phyloP scores from a whole-genome alignment of 23 tunicate species.

The Ascidia mentula region DNA sequence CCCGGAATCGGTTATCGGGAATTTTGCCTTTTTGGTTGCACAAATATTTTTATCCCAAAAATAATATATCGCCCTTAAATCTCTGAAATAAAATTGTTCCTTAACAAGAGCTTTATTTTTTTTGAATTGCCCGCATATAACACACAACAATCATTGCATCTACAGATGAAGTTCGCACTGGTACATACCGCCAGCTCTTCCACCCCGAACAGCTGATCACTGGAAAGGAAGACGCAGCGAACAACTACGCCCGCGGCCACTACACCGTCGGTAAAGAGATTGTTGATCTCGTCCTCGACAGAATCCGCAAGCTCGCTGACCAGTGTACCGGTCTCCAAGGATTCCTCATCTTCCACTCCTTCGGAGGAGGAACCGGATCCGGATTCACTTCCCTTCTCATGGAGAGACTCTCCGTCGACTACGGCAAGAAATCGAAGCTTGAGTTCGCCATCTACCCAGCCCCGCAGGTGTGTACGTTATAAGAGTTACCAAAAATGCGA shows the following conservation, averaged over 20 bases:
- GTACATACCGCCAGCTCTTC: slow-evolving; percentile 88
- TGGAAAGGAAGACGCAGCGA: slow-evolving; percentile 96
- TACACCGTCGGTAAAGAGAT: slow-evolving; percentile 95
- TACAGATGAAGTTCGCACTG: slow-evolving; percentile 89
- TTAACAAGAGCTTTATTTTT: too few relatives aligned
- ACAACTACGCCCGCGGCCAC: slow-evolving; percentile 96
- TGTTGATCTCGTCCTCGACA: slow-evolving; percentile 84
- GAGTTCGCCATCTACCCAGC: slow-evolving; percentile 97
- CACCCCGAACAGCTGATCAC: slow-evolving; percentile 98
- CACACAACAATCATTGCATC: too few relatives aligned
- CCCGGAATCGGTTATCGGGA: too few relatives aligned
- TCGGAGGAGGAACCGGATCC: slow-evolving; percentile 95
- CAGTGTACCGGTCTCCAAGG: slow-evolving; percentile 97
- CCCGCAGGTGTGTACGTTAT: slow-evolving; percentile 88
- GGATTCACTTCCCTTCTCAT: slow-evolving; percentile 89
- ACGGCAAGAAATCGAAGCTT: slow-evolving; percentile 94
- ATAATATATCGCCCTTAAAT: too few relatives aligned
- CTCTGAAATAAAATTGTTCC: too few relatives aligned
- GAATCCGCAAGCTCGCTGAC: slow-evolving; percentile 86
- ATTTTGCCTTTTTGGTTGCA: too few relatives aligned
- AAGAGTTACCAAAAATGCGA: too few relatives aligned
- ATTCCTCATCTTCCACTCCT: slow-evolving; percentile 90
- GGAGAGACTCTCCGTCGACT: slow-evolving; percentile 93
- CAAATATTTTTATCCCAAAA: too few relatives aligned
- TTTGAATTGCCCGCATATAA: too few relatives aligned